These are phyloP conservation scores for Automeris io DNA, from an alignment of 2,888 invertebrate species.

Conservation along the genomic window DNA sequence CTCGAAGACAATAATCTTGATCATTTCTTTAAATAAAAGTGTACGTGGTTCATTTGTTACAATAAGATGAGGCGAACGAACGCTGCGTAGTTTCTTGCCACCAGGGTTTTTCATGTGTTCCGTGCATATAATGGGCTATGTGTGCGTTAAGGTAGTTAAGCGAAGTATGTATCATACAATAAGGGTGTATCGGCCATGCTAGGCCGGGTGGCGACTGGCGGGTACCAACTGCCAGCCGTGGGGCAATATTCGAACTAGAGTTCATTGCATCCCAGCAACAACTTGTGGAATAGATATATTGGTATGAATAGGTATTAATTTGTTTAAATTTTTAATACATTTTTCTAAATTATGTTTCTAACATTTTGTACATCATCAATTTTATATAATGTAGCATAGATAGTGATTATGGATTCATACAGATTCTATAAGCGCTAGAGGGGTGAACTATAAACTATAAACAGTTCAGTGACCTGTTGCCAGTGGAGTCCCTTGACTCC, in stretches of 20 bases:
- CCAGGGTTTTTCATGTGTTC: slow-evolving; percentile 38
- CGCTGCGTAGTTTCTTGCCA: slow-evolving; percentile 47
- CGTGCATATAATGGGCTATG: slow-evolving; percentile 27
- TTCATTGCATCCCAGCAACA: slow-evolving; percentile 50
- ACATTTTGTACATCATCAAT: too few relatives aligned
- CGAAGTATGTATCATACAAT: slow-evolving; percentile 44
- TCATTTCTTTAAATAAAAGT: not conserved
- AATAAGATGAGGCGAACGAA: slow-evolving; percentile 47
- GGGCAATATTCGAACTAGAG: slow-evolving; percentile 48
- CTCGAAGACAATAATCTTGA: not conserved
- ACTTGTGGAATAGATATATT: slow-evolving; percentile 35
- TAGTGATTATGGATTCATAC: slow-evolving; percentile 24
- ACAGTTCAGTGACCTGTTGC: slow-evolving; percentile 63
- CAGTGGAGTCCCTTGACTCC: slow-evolving; percentile 53
- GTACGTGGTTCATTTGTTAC: slow-evolving; percentile 16
- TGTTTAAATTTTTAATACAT: not conserved
- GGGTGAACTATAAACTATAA: slow-evolving; percentile 47
- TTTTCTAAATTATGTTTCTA: not conserved
- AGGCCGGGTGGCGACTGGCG: slow-evolving; percentile 18
- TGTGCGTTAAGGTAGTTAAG: slow-evolving; percentile 31
- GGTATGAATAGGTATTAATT: not conserved
- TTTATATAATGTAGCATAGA: too few relatives aligned
- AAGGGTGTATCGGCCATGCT: slow-evolving; percentile 32
- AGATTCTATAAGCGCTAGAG: slow-evolving; percentile 30
- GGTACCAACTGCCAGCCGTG: slow-evolving; percentile 18